Percentiles rank a stretch among this genome's conserved stretches.
These are phyloP conservation scores for Brachyalestes nurse DNA, from an alignment of 2,797 vertebrate species.

Conservation along the genomic window DNA sequence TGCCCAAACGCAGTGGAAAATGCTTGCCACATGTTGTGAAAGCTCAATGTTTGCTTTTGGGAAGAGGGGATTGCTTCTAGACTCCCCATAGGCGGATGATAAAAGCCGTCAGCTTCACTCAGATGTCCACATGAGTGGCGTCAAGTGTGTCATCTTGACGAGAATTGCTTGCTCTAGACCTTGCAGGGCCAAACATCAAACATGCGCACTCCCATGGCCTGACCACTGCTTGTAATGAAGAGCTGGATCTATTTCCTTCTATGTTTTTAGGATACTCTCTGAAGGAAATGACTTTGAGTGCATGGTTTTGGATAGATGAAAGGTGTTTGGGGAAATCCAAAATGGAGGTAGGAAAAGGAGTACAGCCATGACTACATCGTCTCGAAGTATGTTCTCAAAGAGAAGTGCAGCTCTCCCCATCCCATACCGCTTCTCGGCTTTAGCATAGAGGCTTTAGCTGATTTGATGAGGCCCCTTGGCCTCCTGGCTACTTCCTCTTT, in stretches of 20 bases:
- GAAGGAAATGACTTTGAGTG: conserved; percentile 31
- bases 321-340: conserved; percentile 40
- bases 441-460: conserved; percentile 70
- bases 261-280: conserved; percentile 28
- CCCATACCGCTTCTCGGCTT: conserved; percentile 57
- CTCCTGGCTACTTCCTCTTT: conserved; percentile 49
- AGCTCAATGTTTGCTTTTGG: conserved; percentile 71
- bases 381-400: conserved; percentile 34
- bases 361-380: conserved; percentile 7
- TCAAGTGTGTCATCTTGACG: conserved; percentile 19
- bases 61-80: conserved; percentile 60
- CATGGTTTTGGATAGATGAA: conserved; percentile 35
- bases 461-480: conserved; percentile 70
- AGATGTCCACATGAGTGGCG: conserved; percentile 16
- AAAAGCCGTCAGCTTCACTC: conserved; percentile 48
- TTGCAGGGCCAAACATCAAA: conserved; percentile 67
- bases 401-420: conserved; percentile 61
- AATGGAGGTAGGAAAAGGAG: conserved; percentile 32
- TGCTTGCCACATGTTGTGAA: conserved; percentile 76
- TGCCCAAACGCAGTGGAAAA: conserved; percentile 67
- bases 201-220: conserved; percentile 28
- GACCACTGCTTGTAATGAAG: conserved; percentile 48
- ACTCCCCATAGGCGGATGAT: conserved; percentile 31
- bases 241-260: conserved; percentile 25
- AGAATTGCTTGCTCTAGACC: conserved; percentile 51